A percentile compares a stretch with the other conserved stretches of the same genome.
These are phyloP conservation scores for Danio tinwini DNA, from an alignment of 2,797 vertebrate species.

Conservation along the genomic window DNA sequence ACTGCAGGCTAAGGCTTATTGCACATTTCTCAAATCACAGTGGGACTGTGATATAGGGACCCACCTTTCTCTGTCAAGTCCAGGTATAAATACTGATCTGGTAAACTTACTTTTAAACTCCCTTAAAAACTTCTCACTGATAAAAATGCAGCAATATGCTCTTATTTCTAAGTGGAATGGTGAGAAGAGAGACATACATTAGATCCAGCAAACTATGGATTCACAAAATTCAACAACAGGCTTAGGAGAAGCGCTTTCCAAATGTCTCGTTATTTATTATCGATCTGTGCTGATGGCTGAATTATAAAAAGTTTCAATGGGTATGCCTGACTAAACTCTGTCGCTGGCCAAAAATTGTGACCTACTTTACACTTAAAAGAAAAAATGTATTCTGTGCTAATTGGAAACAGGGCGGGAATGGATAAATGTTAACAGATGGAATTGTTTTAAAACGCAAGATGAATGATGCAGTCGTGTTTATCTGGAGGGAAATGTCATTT, in stretches of 20 bases:
- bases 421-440: constrained; percentile 53
- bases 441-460: constrained; percentile 33
- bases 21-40: too few species aligned
- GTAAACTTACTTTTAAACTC: constrained; percentile 19
- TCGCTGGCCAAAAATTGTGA: constrained; percentile 32
- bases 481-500: constrained; percentile 10
- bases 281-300: neutral
- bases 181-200: neutral
- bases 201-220: constrained; percentile 5
- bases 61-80: neutral
- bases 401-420: constrained; percentile 32
- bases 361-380: constrained; percentile 38
- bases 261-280: constrained; percentile 39
- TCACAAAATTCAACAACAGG: constrained; percentile 20
- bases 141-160: neutral
- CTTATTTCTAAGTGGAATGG: neutral
- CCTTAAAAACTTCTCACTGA: constrained; percentile 28
- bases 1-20: too few species aligned
- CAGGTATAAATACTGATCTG: neutral
- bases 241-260: constrained; percentile 12
- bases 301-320: neutral
- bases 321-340: neutral
- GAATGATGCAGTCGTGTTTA: constrained; percentile 15
- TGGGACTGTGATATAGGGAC: neutral
- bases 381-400: constrained; percentile 44